phyloP scores from a whole-genome alignment of 2,797 vertebrate species.

The Sebastes trivittatus region DNA sequence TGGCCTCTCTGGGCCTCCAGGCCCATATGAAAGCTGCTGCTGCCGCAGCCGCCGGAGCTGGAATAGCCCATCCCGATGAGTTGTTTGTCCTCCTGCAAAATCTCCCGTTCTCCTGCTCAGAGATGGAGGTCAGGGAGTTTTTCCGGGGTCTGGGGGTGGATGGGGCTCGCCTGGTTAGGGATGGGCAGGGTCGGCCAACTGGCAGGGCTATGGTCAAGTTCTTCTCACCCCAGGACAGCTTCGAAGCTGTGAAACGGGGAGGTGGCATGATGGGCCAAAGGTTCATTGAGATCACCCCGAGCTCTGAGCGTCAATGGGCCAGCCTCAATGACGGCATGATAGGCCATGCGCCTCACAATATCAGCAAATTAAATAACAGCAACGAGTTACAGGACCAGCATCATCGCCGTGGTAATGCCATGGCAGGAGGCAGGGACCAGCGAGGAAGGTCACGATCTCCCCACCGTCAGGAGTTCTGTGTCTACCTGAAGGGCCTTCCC shows the following conservation, averaged over 20 bases:
- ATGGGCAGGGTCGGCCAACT: constrained; percentile 90
- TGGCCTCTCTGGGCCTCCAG: constrained; percentile 89
- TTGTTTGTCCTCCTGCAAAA: constrained; percentile 93
- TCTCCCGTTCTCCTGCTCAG: constrained; percentile 92
- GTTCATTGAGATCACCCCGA: constrained; percentile 93
- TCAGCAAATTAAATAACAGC: constrained; percentile 52
- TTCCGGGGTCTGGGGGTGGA: constrained; percentile 94
- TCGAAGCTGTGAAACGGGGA: constrained; percentile 94
- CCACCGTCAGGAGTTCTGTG: constrained; percentile 93
- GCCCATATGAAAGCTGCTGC: constrained; percentile 90
- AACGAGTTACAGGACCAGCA: constrained; percentile 76
- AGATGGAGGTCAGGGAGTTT: constrained; percentile 93
- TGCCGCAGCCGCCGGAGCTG: constrained; percentile 58
- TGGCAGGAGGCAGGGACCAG: constrained; percentile 80
- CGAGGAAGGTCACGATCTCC: constrained; percentile 94
- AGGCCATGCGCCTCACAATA: constrained; percentile 36
- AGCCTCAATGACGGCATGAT: constrained; percentile 71
- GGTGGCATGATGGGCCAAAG: constrained; percentile 96
- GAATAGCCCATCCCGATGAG: constrained; percentile 87
- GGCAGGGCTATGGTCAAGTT: constrained; percentile 96
- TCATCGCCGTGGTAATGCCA: constrained; percentile 69
- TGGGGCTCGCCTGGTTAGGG: constrained; percentile 89
- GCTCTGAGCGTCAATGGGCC: constrained; percentile 94
- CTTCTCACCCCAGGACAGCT: constrained; percentile 93
- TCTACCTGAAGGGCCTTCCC: constrained; percentile 96